phyloP scores from a whole-genome alignment of 2,797 vertebrate species.

The Thalassophryne amazonica region DNA sequence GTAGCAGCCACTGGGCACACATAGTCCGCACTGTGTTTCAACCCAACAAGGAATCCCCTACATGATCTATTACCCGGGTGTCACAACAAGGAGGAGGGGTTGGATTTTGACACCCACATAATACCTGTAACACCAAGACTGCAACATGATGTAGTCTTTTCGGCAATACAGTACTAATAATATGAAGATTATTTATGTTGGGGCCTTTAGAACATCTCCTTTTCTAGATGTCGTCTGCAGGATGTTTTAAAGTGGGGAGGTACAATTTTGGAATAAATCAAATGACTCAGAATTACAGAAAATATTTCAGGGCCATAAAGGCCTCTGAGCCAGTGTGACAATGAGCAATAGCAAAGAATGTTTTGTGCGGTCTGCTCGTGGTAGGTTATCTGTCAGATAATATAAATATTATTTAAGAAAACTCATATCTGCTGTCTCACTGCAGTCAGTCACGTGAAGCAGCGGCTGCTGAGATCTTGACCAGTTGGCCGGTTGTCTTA shows the following conservation, averaged over 20 bases:
- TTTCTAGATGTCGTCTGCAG: slow-evolving; percentile 3
- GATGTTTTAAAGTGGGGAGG: slow-evolving; percentile 51
- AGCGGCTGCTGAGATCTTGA: slow-evolving; percentile 31
- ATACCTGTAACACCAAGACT: too few species aligned
- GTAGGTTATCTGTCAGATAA: slow-evolving; percentile 55
- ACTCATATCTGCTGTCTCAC: background rate
- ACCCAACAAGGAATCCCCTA: too few species aligned
- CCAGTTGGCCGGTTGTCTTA: slow-evolving; percentile 56
- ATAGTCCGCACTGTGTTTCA: too few species aligned
- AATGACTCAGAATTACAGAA: slow-evolving; percentile 29
- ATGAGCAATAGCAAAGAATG: slow-evolving; percentile 8
- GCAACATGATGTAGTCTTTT: slow-evolving; percentile 7
- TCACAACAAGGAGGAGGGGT: too few species aligned
- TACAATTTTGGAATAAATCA: slow-evolving; percentile 32
- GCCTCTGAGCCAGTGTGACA: slow-evolving; percentile 17
- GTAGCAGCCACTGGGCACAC: too few species aligned
- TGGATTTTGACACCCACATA: too few species aligned
- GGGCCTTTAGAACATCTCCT: slow-evolving; percentile 10
- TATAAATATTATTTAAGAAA: slow-evolving; percentile 61
- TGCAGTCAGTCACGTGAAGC: slow-evolving; percentile 19
- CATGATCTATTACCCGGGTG: too few species aligned
- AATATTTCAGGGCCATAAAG: slow-evolving; percentile 50
- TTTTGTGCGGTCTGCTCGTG: slow-evolving; percentile 47
- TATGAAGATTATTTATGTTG: slow-evolving; percentile 1
- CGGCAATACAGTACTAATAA: slow-evolving; percentile 5